Base-by-base conservation (phyloP, 2,797 vertebrate species). In the Arrhamphus sclerolepis region DNA sequence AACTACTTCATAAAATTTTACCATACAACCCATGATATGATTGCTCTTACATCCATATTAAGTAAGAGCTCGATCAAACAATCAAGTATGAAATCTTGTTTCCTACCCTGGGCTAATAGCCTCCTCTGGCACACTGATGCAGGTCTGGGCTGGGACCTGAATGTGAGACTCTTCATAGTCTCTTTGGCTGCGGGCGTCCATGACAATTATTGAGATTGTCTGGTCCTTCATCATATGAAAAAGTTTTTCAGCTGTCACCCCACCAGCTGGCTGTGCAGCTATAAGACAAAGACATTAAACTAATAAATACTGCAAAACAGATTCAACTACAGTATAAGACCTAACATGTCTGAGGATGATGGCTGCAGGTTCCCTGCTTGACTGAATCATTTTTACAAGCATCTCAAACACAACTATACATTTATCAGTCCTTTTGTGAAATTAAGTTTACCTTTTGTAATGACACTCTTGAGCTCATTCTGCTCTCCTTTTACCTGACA, bases 81-180 rank as follows among this genome's bases (percentile, higher is more conserved):
- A 16, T 28, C 24, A 46, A 4, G 13, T 21, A 22, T 10, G 20
- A 49, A 26, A 18, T 34, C 18, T 34, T 0, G 9, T 24, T 28
- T 29, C 91, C 78, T 89, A 99, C 98, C 98, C 97, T 51, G 98
- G 95, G 56, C 65, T 93, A 71, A 99, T 83, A 51, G 95, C 94
- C 85, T 98, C 97, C 78, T 98, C 95, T 54, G 98, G 96, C 58
- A 99, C 93, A 4, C 93, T 96, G 85, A 98, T 87, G 59, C 86
- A 92, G 48, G 19, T 87, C 78, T 91, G 91, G 18, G 69, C 56
- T 18, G 95, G 94, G 66, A 94, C 85, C 70, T 86, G 89, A 78
- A 99, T 96, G 78, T 91, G 94, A 6, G 98, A 99, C 72, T 96
- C 94, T 70, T 94, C 93, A 80, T 94, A 97, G 89, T 98, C 95